Evolutionary conservation across 2,888 invertebrate species (phyloP).

Genomic region (Patella caerulea): DNA sequence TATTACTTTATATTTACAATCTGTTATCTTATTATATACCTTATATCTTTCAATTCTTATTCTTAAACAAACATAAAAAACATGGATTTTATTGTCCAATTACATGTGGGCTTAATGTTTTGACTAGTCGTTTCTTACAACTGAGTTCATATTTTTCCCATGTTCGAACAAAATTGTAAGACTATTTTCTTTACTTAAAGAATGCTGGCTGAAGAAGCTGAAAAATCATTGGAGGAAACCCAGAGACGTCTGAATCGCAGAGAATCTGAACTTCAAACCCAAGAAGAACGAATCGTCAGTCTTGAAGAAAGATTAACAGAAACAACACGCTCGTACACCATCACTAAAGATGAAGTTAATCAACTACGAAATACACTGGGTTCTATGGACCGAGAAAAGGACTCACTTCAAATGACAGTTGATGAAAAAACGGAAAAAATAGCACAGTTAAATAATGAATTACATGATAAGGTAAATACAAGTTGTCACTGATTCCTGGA

Average conservation of each 20-base stretch:
- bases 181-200: constrained; percentile 38
- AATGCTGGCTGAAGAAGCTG: constrained; percentile 68
- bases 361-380: constrained; percentile 60
- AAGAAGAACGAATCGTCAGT: constrained; percentile 53
- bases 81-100: too few relatives aligned
- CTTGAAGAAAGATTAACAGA: constrained; percentile 61
- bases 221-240: constrained; percentile 63
- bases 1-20: too few relatives aligned
- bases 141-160: too few relatives aligned
- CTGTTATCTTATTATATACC: too few relatives aligned
- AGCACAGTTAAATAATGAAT: constrained; percentile 61
- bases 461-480: constrained; percentile 53
- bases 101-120: too few relatives aligned
- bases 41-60: too few relatives aligned
- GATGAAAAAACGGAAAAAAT: constrained; percentile 69
- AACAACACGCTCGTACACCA: constrained; percentile 38
- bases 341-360: constrained; percentile 61
- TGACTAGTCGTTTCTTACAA: too few relatives aligned
- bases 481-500: neutral
- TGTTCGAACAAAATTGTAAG: too few relatives aligned
- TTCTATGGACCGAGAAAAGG: constrained; percentile 69
- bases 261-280: constrained; percentile 63
- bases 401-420: constrained; percentile 63
- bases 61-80: too few relatives aligned
- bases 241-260: constrained; percentile 58